phyloP scores from a whole-genome alignment of 2,113 vertebrate genomes.

The Amblyopsis rosae region DNA sequence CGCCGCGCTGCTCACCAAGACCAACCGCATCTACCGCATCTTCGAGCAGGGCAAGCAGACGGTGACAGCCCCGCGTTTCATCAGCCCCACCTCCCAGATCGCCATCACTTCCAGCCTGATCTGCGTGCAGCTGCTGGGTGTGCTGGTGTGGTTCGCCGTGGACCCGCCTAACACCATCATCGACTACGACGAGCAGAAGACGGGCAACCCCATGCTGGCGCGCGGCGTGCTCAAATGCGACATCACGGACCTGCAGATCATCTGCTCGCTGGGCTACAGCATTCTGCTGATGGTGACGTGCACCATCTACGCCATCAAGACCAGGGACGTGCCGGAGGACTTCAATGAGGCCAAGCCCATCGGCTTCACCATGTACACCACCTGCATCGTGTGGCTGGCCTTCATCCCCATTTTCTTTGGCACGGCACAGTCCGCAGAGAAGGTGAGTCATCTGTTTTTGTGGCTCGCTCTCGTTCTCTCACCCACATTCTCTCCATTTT shows the following conservation, averaged over 20 bases:
- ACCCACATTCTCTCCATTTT: slow-evolving; percentile 34
- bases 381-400: slow-evolving; percentile 76
- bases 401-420: slow-evolving; percentile 78
- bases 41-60: slow-evolving; percentile 77
- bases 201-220: slow-evolving; percentile 69
- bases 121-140: slow-evolving; percentile 71
- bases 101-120: slow-evolving; percentile 73
- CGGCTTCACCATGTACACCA: slow-evolving; percentile 78
- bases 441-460: slow-evolving; percentile 61
- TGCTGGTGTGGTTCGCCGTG: slow-evolving; percentile 74
- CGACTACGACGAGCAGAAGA: slow-evolving; percentile 76
- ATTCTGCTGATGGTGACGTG: slow-evolving; percentile 76
- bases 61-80: slow-evolving; percentile 72
- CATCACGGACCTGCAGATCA: slow-evolving; percentile 77
- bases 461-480: slow-evolving; percentile 23
- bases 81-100: slow-evolving; percentile 76
- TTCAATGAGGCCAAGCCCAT: slow-evolving; percentile 78
- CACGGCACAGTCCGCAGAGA: slow-evolving; percentile 75
- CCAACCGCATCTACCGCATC: slow-evolving; percentile 75
- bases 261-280: slow-evolving; percentile 75
- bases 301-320: slow-evolving; percentile 77
- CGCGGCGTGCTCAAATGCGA: slow-evolving; percentile 74
- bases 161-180: slow-evolving; percentile 73
- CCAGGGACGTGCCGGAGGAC: slow-evolving; percentile 73
- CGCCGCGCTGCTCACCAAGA: slow-evolving; percentile 75